Percentiles rank a stretch among this genome's conserved stretches.
These are phyloP conservation scores for Mohoua ochrocephala DNA, from an alignment of 2,113 vertebrate species.

Conservation along the genomic window DNA sequence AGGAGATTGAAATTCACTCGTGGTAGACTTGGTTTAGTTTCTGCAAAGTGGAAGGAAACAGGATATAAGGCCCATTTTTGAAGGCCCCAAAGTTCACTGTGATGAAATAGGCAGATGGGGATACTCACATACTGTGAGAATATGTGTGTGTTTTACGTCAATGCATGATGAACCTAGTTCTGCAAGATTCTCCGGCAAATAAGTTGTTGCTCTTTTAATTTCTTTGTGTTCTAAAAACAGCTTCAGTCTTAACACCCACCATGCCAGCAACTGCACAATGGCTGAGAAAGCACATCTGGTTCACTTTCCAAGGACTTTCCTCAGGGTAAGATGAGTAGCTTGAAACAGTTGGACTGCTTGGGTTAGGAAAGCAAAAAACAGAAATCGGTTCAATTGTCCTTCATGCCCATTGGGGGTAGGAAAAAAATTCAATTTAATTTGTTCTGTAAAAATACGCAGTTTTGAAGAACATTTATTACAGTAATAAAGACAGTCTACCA, in stretches of 20 bases:
- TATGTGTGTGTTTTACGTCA: background rate
- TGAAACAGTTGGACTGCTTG: background rate
- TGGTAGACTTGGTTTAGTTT: background rate
- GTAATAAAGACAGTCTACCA: background rate
- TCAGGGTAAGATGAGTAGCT: background rate
- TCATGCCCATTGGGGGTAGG: background rate
- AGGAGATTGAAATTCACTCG: background rate
- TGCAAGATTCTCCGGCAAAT: background rate
- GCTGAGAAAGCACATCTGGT: background rate
- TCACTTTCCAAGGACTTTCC: background rate
- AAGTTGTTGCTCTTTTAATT: background rate
- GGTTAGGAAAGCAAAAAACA: background rate
- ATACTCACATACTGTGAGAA: background rate
- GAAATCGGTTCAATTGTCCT: background rate
- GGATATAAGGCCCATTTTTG: background rate
- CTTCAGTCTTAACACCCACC: background rate
- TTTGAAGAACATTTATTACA: background rate
- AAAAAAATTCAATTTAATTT: background rate
- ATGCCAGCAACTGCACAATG: background rate
- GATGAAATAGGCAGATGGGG: background rate
- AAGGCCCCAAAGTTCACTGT: background rate
- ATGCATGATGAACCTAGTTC: background rate
- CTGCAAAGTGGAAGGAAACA: background rate
- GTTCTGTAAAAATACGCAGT: background rate
- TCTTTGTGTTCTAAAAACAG: conserved; percentile 4